Base-by-base conservation (phyloP, 2,888 invertebrate species). In the Liodrosophila aerea region DNA sequence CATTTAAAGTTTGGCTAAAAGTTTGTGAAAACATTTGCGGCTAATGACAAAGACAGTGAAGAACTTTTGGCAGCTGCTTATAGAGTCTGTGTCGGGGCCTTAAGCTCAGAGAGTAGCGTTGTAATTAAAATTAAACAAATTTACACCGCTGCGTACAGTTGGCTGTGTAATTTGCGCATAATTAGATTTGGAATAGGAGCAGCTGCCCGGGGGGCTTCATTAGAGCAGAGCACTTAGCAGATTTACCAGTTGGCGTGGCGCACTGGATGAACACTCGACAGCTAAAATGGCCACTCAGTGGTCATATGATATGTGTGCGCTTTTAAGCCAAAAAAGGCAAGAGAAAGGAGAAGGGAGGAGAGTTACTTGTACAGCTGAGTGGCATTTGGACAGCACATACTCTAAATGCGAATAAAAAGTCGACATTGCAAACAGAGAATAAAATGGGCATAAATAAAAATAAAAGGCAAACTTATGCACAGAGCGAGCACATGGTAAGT, bases 81-180 rank as follows among this genome's bases (percentile, higher is more conserved):
- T n/a, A n/a, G n/a, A n/a, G n/a, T n/a, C n/a, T n/a, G n/a, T n/a
- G n/a, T n/a, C n/a, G n/a, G n/a, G n/a, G n/a, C n/a, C 29, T 43
- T 16, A 16, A 33, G 8, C 51, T 22, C 15, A 22, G 12, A 22
- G n/a, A 45, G n/a, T n/a, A n/a, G 39, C 30, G 33, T 51, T 56
- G 37, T 63, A 73, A 76, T 73, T 64, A 64, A 68, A 73, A 47
- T 65, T 61, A 54, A 70, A 61, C 61, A 67, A 67, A 75, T 75
- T 74, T 67, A 57, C 47, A 64, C 15, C 37, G 64, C 57, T 61
- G 66, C 22, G 22, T 61, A 58, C 71, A 67, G 62, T 77, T 62
- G 59, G 71, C 51, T 64, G 71, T 40, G 64, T 77, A 75, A 75
- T 75, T 77, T 67, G 71, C 50, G 70, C 60, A 52, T 67, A 75